A percentile compares a stretch with the other conserved stretches of the same genome.
These are phyloP conservation scores for Pristionchus japonicus DNA, from an alignment of 2,888 invertebrate genomes.

Conservation along the genomic window DNA sequence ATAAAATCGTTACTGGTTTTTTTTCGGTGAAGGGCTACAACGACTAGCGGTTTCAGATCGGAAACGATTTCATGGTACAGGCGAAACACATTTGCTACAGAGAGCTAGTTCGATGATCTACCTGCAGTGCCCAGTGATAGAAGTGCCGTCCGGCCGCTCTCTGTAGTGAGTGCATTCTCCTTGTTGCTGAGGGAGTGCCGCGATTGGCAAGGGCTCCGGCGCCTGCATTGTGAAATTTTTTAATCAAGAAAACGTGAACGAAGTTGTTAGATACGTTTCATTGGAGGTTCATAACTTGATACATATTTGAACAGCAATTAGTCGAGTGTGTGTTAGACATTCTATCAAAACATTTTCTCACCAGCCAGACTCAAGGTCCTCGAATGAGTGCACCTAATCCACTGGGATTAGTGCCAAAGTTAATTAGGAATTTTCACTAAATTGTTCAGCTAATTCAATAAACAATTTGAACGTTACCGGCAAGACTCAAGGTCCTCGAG, in stretches of 20 bases:
- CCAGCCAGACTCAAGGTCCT: conserved; percentile 52
- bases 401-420: too few relatives aligned
- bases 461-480: too few relatives aligned
- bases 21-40: too few relatives aligned
- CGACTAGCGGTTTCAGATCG: neutral
- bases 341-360: too few relatives aligned
- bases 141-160: conserved; percentile 95
- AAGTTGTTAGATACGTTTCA: neutral
- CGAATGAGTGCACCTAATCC: too few relatives aligned
- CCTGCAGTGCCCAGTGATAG: conserved; percentile 92
- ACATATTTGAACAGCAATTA: too few relatives aligned
- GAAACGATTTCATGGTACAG: neutral
- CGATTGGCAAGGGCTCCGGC: conserved; percentile 46
- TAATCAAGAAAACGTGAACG: neutral
- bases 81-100: neutral
- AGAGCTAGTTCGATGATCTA: conserved; percentile 3
- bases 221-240: neutral
- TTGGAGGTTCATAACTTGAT: too few relatives aligned
- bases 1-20: too few relatives aligned
- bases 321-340: too few relatives aligned
- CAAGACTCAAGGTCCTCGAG: conserved; percentile 23
- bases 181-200: conserved; percentile 64
- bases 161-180: conserved; percentile 82
- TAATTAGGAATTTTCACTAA: too few relatives aligned
- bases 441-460: too few relatives aligned